Base-by-base conservation (phyloP, 2,888 invertebrate genomes). In the Anorthoa munda region DNA sequence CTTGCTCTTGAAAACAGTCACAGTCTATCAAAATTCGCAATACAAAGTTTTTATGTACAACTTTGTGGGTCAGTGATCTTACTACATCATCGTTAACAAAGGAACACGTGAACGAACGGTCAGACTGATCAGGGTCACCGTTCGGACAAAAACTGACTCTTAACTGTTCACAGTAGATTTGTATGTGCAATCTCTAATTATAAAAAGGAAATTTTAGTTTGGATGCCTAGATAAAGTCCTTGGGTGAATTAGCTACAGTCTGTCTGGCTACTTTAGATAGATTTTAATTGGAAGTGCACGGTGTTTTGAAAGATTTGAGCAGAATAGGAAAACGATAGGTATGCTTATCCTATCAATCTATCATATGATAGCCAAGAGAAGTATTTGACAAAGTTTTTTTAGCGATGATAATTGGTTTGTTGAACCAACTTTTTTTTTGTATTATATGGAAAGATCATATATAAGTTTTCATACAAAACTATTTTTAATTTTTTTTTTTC, bases 1-100 rank as follows among this genome's bases (percentile, higher is more conserved):
- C 26, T 13, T 74, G 66, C 23, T 71, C 84, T 75, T 83, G 67
- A 81, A 81, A 58, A 80, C 23, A 17, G 39, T 11, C 53, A 45
- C 65, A 59, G 64, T 56, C 46, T n/a, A 66, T 39, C 45, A 64
- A 26, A 77, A 77, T 77, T 71, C 50, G 69, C 84, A 81, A 83
- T 68, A 66, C 58, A 82, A 73, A 53, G 64, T 75, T 81, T 81
- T 83, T 81, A 70, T 80, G 12, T 64, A 21, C 55, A 71, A 80
- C 5, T 79, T 80, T 71, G 67, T 83, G 81, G 81, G 81, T 80
- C 81, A 75, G 3, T 81, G 84, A 58, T 81, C 75, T 81, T 81
- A 66, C 81, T 83, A 83, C 75, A 83, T 68, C 83, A 66, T n/a
- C 73, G 50, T 78, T 85, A 50, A 85, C 80, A 83, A 85, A 75